These are phyloP conservation scores for Drosophila arizonae DNA, from an alignment of 1,140 invertebrate genomes.

Conservation along the genomic window DNA sequence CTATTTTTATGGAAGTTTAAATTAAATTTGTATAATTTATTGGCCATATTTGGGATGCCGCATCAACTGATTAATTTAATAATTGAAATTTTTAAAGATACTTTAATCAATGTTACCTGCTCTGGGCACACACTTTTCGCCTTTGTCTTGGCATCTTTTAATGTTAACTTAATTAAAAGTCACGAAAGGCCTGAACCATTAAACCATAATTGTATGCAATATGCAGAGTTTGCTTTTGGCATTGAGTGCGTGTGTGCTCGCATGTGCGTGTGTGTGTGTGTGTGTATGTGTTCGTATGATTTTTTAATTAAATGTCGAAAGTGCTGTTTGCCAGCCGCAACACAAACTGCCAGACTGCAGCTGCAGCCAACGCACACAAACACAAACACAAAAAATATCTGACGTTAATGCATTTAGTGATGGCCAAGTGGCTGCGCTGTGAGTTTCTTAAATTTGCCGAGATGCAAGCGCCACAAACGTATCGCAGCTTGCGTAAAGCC, in stretches of 20 bases:
- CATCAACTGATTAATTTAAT: not conserved
- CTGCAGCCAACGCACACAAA: not conserved
- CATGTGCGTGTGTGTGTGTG: too few relatives aligned
- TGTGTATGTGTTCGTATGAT: not conserved
- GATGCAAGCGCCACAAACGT: slow-evolving; percentile 43
- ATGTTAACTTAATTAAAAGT: slow-evolving; percentile 53
- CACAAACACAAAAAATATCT: slow-evolving; percentile 24
- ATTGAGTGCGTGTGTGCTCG: not conserved
- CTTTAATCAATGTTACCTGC: not conserved
- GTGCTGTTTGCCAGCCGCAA: slow-evolving; percentile 32
- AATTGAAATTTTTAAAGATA: not conserved
- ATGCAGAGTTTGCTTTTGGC: slow-evolving; percentile 4
- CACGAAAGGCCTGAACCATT: slow-evolving; percentile 20
- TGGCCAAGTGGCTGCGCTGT: slow-evolving; percentile 24
- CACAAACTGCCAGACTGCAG: slow-evolving; percentile 13
- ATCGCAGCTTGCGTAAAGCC: slow-evolving; percentile 50
- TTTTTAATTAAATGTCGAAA: slow-evolving; percentile 55
- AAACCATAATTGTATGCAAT: not conserved
- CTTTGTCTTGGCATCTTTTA: slow-evolving; percentile 2
- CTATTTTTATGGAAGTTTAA: too few relatives aligned
- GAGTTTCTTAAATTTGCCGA: not conserved
- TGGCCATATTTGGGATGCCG: too few relatives aligned
- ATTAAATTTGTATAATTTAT: too few relatives aligned
- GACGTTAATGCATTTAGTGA: slow-evolving; percentile 54
- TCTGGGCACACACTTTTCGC: not conserved